Conservation (phyloP, 2,888 invertebrate genomes). For the Meteorus cinctellus region DNA sequence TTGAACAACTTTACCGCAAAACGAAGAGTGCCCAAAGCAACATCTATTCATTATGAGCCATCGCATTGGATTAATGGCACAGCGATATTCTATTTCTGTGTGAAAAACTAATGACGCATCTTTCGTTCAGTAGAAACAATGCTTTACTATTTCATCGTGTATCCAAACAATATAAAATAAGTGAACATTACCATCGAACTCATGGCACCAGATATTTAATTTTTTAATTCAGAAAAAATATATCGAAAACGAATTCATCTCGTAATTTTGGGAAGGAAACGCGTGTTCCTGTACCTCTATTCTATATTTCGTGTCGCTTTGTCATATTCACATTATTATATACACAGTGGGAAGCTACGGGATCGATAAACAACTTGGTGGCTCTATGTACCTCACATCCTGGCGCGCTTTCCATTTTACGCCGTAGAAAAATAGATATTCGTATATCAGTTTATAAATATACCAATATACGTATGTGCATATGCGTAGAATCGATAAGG, state of each 20-base stretch:
- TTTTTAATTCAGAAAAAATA: not conserved
- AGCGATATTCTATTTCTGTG: constrained; percentile 10
- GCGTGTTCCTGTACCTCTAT: constrained; percentile 11
- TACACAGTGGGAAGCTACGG: not conserved
- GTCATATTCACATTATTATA: constrained; percentile 21
- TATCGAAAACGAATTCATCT: not conserved
- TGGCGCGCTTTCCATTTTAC: constrained; percentile 6
- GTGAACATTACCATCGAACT: too few relatives aligned
- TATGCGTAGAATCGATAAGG: not conserved
- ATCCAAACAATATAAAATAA: not conserved
- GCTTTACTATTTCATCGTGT: not conserved
- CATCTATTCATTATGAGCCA: not conserved
- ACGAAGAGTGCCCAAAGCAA: not conserved
- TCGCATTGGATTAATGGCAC: not conserved
- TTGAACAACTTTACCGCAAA: not conserved
- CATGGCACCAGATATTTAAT: too few relatives aligned
- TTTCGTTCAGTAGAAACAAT: constrained; percentile 26
- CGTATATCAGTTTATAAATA: not conserved
- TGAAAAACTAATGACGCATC: constrained; percentile 26
- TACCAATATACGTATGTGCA: not conserved
- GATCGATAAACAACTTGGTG: constrained; percentile 38
- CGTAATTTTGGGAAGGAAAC: not conserved
- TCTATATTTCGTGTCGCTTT: constrained; percentile 8
- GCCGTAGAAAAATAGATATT: not conserved
- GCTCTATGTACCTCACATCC: constrained; percentile 11